Conservation (phyloP, 2,113 vertebrate species). For the Pundamilia nyererei region DNA sequence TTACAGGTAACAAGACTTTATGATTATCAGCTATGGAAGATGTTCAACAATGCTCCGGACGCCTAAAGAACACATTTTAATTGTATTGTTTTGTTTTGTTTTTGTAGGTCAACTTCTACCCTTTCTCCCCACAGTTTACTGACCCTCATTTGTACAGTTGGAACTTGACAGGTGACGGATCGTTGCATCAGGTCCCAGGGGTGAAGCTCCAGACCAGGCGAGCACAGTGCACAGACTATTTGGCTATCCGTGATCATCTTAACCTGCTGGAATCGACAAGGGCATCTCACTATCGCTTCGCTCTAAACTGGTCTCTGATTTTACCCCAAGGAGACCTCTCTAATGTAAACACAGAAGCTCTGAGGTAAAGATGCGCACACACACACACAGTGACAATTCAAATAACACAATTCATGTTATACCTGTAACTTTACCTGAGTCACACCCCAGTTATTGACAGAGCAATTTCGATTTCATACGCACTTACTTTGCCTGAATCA, state of each 20-base stretch:
- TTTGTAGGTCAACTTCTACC: conserved; percentile 77
- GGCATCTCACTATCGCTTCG: conserved; percentile 86
- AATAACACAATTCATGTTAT: neutral
- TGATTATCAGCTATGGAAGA: neutral
- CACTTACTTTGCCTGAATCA: neutral
- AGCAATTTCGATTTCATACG: neutral
- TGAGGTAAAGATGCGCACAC: conserved; percentile 58
- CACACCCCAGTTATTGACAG: neutral
- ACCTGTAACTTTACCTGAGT: neutral
- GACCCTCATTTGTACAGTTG: conserved; percentile 87
- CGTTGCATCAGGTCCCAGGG: conserved; percentile 75
- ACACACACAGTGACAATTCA: neutral
- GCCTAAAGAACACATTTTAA: neutral
- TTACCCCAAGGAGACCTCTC: conserved; percentile 79
- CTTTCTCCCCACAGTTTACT: conserved; percentile 87
- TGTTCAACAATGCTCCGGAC: neutral
- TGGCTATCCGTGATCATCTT: conserved; percentile 80
- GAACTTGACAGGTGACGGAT: conserved; percentile 85
- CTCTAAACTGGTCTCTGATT: conserved; percentile 89
- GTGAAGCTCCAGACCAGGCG: conserved; percentile 77
- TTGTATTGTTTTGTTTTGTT: neutral
- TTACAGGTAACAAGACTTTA: conserved; percentile 77
- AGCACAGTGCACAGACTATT: conserved; percentile 86
- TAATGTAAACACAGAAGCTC: conserved; percentile 72
- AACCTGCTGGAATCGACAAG: conserved; percentile 77